A percentile compares a stretch with the other conserved stretches of the same genome.
These are phyloP conservation scores for Endotricha flammealis DNA, from an alignment of 2,888 invertebrate genomes.

Conservation along the genomic window DNA sequence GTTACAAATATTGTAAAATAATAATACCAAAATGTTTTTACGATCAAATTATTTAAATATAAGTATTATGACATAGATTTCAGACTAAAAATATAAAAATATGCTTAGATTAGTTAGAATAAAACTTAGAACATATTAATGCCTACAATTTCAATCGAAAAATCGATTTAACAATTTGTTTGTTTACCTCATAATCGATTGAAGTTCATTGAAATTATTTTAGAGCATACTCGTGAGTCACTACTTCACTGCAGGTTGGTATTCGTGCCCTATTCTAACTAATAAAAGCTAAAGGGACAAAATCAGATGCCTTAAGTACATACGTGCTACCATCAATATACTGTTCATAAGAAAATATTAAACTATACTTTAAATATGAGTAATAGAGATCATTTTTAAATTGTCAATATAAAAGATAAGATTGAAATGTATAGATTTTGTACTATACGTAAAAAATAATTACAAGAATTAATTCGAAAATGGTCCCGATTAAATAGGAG, in stretches of 20 bases:
- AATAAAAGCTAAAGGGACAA: no score
- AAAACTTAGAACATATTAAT: no score
- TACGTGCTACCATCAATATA: constrained; percentile 25
- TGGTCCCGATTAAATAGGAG: constrained; percentile 8
- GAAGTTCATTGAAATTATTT: no score
- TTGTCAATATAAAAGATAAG: constrained; percentile 27
- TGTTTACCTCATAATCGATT: no score
- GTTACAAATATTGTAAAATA: no score
- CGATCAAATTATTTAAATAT: background rate
- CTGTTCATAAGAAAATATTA: constrained; percentile 22
- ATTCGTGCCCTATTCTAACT: no score
- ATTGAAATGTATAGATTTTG: constrained; percentile 12
- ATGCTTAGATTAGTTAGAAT: background rate
- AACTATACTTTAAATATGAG: constrained; percentile 27
- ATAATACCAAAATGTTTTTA: constrained; percentile 9
- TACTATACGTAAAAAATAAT: constrained; percentile 9
- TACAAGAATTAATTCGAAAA: background rate
- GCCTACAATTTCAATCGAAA: no score
- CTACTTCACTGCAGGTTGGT: no score
- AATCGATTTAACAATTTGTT: no score
- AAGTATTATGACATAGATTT: background rate
- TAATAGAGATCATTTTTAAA: constrained; percentile 37
- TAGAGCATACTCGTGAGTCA: no score
- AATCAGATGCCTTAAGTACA: background rate
- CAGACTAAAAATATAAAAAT: constrained; percentile 1